A percentile compares a stretch with the other conserved stretches of the same genome.
These are phyloP conservation scores for Vanacampus margaritifer DNA, from an alignment of 2,113 vertebrate species.

Conservation along the genomic window DNA sequence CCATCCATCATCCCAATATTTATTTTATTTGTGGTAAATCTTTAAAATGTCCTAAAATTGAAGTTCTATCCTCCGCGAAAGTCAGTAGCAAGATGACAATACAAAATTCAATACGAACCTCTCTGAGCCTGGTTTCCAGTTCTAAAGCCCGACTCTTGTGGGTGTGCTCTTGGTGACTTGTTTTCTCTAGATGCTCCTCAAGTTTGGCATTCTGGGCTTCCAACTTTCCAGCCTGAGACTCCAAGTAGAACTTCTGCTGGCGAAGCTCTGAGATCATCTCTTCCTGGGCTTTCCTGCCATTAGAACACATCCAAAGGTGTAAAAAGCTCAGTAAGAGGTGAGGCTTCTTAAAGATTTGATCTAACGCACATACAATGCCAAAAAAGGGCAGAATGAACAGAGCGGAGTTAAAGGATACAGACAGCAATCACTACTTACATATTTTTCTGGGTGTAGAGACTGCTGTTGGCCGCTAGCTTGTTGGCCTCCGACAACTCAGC, in stretches of 20 bases:
- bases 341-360: background rate
- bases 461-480: constrained; percentile 97
- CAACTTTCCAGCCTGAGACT: constrained; percentile 94
- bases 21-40: background rate
- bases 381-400: background rate
- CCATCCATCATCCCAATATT: too few species aligned
- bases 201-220: constrained; percentile 97
- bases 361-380: background rate
- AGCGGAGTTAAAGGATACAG: background rate
- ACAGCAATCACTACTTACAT: constrained; percentile 79
- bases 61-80: background rate
- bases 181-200: constrained; percentile 96
- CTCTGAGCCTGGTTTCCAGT: constrained; percentile 86
- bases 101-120: constrained; percentile 71
- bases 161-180: constrained; percentile 92
- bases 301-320: background rate
- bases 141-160: constrained; percentile 90
- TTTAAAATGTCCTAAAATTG: background rate
- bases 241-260: constrained; percentile 98
- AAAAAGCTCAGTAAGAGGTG: background rate
- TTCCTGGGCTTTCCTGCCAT: constrained; percentile 94
- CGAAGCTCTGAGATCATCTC: constrained; percentile 99
- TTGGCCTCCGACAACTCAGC: constrained; percentile 95
- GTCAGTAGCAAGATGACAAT: background rate
- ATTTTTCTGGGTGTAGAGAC: constrained; percentile 97